Percentiles rank a stretch among this genome's conserved stretches.
These are phyloP conservation scores for Volucella inflata DNA, from an alignment of 2,888 invertebrate genomes.

Conservation along the genomic window DNA sequence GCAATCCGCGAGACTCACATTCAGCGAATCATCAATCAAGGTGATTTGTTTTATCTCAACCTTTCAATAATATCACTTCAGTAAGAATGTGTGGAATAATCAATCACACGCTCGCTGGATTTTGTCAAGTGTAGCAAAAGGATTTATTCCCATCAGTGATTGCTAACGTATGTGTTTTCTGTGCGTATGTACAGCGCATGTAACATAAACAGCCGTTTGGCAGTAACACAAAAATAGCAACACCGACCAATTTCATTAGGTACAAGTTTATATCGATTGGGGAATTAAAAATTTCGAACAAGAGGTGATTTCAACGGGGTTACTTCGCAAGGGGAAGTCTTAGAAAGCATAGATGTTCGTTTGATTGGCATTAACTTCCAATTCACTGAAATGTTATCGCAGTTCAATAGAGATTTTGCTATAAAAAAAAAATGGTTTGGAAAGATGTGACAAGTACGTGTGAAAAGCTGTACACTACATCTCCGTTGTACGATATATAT, in stretches of 20 bases:
- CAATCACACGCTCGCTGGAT: constrained; percentile 75
- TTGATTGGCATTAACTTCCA: constrained; percentile 47
- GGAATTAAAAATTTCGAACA: constrained; percentile 30
- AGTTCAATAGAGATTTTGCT: constrained; percentile 19
- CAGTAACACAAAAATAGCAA: constrained; percentile 26
- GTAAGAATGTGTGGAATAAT: constrained; percentile 68
- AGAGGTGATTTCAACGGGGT: constrained; percentile 23
- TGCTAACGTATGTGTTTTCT: constrained; percentile 57
- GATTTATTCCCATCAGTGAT: constrained; percentile 68
- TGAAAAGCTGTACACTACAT: constrained; percentile 16
- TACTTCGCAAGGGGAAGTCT: background rate
- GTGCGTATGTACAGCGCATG: constrained; percentile 36
- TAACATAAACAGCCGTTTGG: constrained; percentile 37
- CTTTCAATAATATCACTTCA: constrained; percentile 68
- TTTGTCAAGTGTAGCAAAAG: constrained; percentile 76
- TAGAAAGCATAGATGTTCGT: constrained; percentile 3
- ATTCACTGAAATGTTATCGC: constrained; percentile 29
- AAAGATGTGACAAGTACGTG: constrained; percentile 39
- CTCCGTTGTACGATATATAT: constrained; percentile 2
- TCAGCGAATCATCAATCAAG: constrained; percentile 82
- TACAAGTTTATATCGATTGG: constrained; percentile 23
- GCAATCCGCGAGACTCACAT: constrained; percentile 55
- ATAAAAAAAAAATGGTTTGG: constrained; percentile 25
- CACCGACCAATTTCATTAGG: constrained; percentile 18
- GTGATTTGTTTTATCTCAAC: constrained; percentile 81